Evolutionary conservation across 2,888 invertebrate genomes (phyloP), one percentile per base, ranked within the genome.

Genomic region (Heliconius hortense): DNA sequence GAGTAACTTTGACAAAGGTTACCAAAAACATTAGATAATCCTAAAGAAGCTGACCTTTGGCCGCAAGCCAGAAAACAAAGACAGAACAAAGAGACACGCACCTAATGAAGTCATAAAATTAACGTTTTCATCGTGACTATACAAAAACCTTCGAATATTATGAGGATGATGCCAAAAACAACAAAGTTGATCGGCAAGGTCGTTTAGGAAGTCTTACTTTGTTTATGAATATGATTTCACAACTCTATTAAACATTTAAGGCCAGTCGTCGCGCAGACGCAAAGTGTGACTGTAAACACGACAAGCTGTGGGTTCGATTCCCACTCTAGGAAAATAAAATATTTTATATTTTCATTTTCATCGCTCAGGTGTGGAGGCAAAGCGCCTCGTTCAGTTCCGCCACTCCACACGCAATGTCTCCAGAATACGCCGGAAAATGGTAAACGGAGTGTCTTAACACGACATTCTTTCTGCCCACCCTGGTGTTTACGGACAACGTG

Each of bases 161-260:
- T 63, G 56, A 78, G 72, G 66, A 78, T 70, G 76, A 66, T 79
- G 79, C 78, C 79, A 79, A 79, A 79, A 77, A 76, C 70, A 79
- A 79, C 79, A 48, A 75, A 78, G 68, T 75, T 72, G 72, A 78
- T 63, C 21, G 60, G 66, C 77, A 69, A 79, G 77, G 80, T 67
- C 78, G 72, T 35, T 39, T 64, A 18, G 43, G 21, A 68, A 67
- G 71, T 77, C 53, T 60, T 69, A 56, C 63, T 77, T 78, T 75
- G 75, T 77, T 53, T 73, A 72, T 68, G 63, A 77, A 72, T 71
- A 72, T 66, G 63, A 28, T 74, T 74, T 75, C 71, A 77, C 71
- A 75, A 73, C 26, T 69, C 73, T 74, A 75, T 76, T 78, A 73
- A 67, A 74, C 62, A 77, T 79, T 15, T 5, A 15, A 15, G 5